A percentile compares a stretch with the other conserved stretches of the same genome.
Conservation (phyloP, 1,140 invertebrate genomes). For the Melipona quadrifasciata region DNA sequence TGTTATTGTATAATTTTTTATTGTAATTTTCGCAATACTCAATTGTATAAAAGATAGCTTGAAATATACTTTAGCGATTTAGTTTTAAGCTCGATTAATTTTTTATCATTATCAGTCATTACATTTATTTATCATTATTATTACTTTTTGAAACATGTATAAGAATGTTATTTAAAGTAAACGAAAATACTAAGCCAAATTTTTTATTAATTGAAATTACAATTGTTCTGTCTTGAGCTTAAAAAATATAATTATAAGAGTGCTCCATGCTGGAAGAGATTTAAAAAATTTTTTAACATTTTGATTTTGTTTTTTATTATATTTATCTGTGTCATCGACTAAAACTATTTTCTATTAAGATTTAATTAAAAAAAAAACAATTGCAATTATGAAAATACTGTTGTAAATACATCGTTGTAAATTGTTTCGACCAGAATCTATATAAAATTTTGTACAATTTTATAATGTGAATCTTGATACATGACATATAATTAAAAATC, state of each 20-base stretch:
- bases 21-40: constrained; percentile 4
- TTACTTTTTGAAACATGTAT: neutral
- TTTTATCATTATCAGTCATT: neutral
- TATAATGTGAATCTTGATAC: neutral
- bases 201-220: neutral
- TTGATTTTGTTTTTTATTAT: neutral
- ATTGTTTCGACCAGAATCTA: neutral
- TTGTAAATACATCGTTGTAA: neutral
- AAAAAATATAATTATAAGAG: too few relatives aligned
- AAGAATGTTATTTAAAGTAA: neutral
- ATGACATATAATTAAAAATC: neutral
- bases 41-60: constrained; percentile 9
- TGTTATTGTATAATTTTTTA: constrained; percentile 2
- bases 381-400: neutral
- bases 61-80: constrained; percentile 1
- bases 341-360: neutral
- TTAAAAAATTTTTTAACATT: neutral
- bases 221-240: neutral
- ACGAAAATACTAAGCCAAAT: neutral
- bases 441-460: constrained; percentile 4
- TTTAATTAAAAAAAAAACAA: neutral
- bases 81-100: neutral
- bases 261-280: neutral
- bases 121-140: neutral
- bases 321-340: too few relatives aligned